Base-by-base conservation (phyloP, 2,113 vertebrate species). In the Podocnemis expansa region DNA sequence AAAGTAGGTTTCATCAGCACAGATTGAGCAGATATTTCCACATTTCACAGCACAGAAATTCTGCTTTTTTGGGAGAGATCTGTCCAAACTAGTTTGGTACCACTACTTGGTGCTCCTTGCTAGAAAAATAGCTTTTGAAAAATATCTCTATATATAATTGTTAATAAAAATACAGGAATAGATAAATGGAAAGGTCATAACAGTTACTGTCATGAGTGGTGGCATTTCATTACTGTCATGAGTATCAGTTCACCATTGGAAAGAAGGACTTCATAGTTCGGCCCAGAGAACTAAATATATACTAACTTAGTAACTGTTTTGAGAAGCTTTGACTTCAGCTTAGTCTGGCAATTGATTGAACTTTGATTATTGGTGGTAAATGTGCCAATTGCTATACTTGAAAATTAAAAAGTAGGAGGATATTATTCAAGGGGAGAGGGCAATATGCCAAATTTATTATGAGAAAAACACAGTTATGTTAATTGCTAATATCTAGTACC, bases 181-280 rank as follows among this genome's bases (percentile, higher is more conserved):
- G 56, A 58, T 58, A 13, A 58, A 58, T 58, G 27, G 56, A 14
- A 58, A 92, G 31, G 27, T 24, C 6, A 41, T 41, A 47, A 90
- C 10, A 10, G 8, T 63, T 45, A 52, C 12, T 56, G 38, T 5
- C 2, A 60, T 47, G 41, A 47, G 38, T 60, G 47, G 27, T 34
- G 55, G n/a, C 27, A 58, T 29, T 55, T 34, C 0, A 0, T 2
- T 81, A 19, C 1, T 24, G 21, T 76, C 52, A 10, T 55, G n/a
- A 8, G 84, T 89, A 92, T 16, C 49, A 91, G 45, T n/a, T 51
- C 51, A 55, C 63, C 29, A 76, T 27, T 27, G 25, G 22, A 82
- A 78, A 5, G 63, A 29, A 90, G 87, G 2, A 73, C 87, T 85
- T 22, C 10, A 58, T 1, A 4, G 1, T 1, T 5, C 78, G 27